A percentile compares a stretch with the other conserved stretches of the same genome.
phyloP scores from a whole-genome alignment of 2,113 vertebrate genomes.

The Callocephalon fimbriatum region DNA sequence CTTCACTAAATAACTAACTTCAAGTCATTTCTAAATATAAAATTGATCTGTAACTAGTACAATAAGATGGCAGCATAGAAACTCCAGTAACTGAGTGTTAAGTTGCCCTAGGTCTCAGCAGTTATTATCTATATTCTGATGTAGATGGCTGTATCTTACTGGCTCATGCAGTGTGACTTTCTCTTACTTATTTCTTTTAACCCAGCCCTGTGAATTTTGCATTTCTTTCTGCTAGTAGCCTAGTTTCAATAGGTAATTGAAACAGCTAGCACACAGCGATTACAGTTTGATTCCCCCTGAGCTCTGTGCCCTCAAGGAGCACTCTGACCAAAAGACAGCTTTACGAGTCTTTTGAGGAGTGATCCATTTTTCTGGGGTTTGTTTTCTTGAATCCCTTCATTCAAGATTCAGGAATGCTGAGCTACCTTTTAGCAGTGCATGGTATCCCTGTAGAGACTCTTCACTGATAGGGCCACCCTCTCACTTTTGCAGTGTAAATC shows the following conservation, averaged over 20 bases:
- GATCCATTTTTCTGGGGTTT: accelerated
- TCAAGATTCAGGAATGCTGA: not conserved
- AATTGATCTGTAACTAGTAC: not conserved
- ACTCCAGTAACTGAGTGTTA: not conserved
- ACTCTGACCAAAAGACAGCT: not conserved
- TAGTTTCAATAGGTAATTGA: not conserved
- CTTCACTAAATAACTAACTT: not conserved
- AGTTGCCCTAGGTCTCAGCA: not conserved
- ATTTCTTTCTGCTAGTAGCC: not conserved
- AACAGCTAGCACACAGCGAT: not conserved
- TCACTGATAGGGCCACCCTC: not conserved
- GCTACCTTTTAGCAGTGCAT: not conserved
- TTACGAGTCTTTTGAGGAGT: not conserved
- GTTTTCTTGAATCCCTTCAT: not conserved
- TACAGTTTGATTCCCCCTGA: not conserved
- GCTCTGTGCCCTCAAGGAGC: not conserved
- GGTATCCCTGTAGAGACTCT: not conserved
- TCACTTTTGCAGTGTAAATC: not conserved
- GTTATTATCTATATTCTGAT: not conserved
- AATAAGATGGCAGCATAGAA: not conserved
- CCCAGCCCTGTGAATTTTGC: not conserved
- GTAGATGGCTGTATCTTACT: not conserved
- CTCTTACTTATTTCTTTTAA: not conserved
- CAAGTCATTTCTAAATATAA: not conserved
- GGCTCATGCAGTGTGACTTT: not conserved